Evolutionary conservation across 1,140 invertebrate species (phyloP).

Genomic region (Diorhabda carinulata): DNA sequence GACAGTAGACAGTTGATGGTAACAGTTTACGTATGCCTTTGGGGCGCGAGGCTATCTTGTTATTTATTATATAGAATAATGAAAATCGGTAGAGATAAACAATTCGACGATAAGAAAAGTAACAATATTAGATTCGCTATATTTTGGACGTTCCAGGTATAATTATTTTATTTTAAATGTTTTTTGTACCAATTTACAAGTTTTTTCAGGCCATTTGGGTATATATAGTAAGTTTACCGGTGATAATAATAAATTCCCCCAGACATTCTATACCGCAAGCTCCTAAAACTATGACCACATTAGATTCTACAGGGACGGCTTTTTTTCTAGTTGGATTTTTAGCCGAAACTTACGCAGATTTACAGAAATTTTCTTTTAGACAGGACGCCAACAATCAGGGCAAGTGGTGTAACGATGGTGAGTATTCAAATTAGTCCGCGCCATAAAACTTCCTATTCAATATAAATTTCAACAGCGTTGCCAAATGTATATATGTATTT

Average conservation of each 20-base stretch:
- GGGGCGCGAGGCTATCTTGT: constrained; percentile 77
- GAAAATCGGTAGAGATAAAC: constrained; percentile 83
- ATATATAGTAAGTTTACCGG: constrained; percentile 84
- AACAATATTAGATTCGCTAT: constrained; percentile 82
- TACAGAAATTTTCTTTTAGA: constrained; percentile 87
- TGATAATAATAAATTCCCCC: constrained; percentile 89
- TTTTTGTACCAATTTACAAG: background rate
- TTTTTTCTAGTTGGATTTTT: constrained; percentile 80
- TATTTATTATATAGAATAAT: constrained; percentile 85
- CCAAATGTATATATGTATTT: too few relatives aligned
- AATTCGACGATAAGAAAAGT: constrained; percentile 83
- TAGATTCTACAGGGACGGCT: constrained; percentile 79
- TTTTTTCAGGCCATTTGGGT: constrained; percentile 82
- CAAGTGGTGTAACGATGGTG: constrained; percentile 85
- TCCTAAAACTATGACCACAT: constrained; percentile 76
- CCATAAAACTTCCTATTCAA: too few relatives aligned
- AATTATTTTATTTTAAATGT: constrained; percentile 3
- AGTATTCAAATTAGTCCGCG: constrained; percentile 20
- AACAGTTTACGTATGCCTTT: constrained; percentile 78
- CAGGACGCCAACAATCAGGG: constrained; percentile 83
- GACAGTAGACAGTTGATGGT: constrained; percentile 84
- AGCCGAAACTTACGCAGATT: constrained; percentile 83
- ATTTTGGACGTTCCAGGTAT: constrained; percentile 87
- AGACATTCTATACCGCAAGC: constrained; percentile 69
- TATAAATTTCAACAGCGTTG: too few relatives aligned